A percentile compares a stretch with the other conserved stretches of the same genome.
These are phyloP conservation scores for Acropternis orthonyx DNA, from an alignment of 2,797 vertebrate genomes.

Conservation along the genomic window DNA sequence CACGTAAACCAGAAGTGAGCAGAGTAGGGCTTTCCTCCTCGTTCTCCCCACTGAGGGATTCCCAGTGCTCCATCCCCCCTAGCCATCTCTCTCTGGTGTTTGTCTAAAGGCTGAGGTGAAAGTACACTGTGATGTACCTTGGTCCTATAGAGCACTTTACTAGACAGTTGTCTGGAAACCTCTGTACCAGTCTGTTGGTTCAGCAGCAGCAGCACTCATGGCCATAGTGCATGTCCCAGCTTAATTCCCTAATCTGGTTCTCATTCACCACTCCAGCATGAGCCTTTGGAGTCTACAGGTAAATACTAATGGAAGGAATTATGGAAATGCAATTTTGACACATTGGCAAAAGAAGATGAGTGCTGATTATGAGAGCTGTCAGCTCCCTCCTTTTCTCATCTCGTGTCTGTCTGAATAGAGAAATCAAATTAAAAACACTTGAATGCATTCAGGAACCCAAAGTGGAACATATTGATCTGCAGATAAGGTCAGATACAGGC, in stretches of 20 bases:
- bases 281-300: neutral
- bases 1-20: neutral
- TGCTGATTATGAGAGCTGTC: slow-evolving; percentile 45
- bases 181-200: neutral
- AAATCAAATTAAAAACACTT: slow-evolving; percentile 58
- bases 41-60: neutral
- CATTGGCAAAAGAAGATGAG: neutral
- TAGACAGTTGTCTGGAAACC: neutral
- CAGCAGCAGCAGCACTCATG: fast-evolving
- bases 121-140: neutral
- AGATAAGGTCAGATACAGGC: neutral
- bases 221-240: neutral
- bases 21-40: neutral
- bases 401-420: slow-evolving; percentile 11
- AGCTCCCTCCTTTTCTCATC: slow-evolving; percentile 8
- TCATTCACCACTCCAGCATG: neutral
- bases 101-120: neutral
- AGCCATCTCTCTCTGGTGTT: neutral
- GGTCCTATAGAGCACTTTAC: fast-evolving
- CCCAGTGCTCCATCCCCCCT: neutral
- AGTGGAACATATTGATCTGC: neutral
- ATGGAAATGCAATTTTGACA: slow-evolving; percentile 37
- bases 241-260: neutral
- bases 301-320: slow-evolving; percentile 15
- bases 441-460: neutral